Base-by-base conservation (phyloP, 2,113 vertebrate genomes). In the Zosterops lateralis region DNA sequence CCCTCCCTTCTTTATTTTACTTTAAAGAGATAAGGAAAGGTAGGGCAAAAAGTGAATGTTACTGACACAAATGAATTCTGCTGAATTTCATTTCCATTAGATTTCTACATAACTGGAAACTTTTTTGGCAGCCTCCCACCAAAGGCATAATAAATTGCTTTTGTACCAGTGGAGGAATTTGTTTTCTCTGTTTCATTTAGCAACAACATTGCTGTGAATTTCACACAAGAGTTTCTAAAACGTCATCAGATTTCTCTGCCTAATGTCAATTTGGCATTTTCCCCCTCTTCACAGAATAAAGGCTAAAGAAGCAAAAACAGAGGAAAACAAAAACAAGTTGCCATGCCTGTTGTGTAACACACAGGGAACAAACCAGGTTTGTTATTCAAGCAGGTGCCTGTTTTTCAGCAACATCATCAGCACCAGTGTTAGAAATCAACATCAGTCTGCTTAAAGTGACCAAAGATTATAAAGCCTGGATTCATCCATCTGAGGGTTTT, bases 131-230 rank as follows among this genome's bases (percentile, higher is more conserved):
- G 81, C 65, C 82, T 96, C 92, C 96, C 97, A 97, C 26, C 73
- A 97, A 94, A 96, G 44, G 54, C 89, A 96, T 96, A 97, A 98
- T 96, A 97, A 97, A 98, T 98, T 93, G 93, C 97, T 97, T 95
- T 93, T 78, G 90, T 97, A 97, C 96, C 96, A 97, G 96, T 76
- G 95, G 96, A 97, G 91, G 96, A 97, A 98, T 97, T 95, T 34
- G 16, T 97, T 97, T 97, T 95, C 97, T 97, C 92, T 29, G 84
- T 97, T 96, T 97, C 94, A 95, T 97, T 98, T 97, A 98, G 95
- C 96, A 97, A 95, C 91, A 96, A 96, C 92, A 94, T 97, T 83
- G 94, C 96, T 96, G 93, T 94, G 94, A 96, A 97, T 95, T 96
- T 96, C 92, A 96, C 96, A 95, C 92, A 97, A 97, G 92, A 71